Conservation (phyloP, 2,113 vertebrate genomes). For the Procapra przewalskii region DNA sequence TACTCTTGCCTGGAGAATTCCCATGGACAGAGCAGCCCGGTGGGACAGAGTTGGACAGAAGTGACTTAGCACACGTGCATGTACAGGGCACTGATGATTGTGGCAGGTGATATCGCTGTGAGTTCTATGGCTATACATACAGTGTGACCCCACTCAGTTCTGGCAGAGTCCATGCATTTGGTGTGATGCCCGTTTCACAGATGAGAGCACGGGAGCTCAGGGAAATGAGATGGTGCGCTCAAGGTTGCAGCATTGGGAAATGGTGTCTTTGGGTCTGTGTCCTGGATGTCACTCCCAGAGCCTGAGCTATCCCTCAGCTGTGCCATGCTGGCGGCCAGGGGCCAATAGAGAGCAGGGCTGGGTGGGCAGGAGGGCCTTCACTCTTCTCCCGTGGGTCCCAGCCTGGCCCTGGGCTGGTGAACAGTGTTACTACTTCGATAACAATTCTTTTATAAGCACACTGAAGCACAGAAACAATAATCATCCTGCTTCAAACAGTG, state of each 20-base stretch:
- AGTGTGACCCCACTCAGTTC: fast-evolving
- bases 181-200: neutral
- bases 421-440: neutral
- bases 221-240: neutral
- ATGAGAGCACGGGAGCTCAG: neutral
- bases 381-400: no score
- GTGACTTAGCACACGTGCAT: neutral
- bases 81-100: neutral
- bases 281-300: no score
- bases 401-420: neutral
- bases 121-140: fast-evolving
- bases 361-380: neutral
- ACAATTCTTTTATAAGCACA: neutral
- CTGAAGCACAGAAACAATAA: neutral
- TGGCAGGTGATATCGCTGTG: neutral
- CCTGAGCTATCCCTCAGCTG: neutral
- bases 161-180: neutral
- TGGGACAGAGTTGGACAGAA: neutral
- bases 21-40: neutral
- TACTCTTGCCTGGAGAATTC: neutral
- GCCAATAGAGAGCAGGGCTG: neutral
- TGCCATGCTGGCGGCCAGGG: fast-evolving
- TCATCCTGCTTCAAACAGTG: neutral
- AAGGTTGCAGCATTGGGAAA: neutral
- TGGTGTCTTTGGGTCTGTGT: no score